Conservation (phyloP, 2,113 vertebrate genomes). For the Raphicerus campestris region DNA sequence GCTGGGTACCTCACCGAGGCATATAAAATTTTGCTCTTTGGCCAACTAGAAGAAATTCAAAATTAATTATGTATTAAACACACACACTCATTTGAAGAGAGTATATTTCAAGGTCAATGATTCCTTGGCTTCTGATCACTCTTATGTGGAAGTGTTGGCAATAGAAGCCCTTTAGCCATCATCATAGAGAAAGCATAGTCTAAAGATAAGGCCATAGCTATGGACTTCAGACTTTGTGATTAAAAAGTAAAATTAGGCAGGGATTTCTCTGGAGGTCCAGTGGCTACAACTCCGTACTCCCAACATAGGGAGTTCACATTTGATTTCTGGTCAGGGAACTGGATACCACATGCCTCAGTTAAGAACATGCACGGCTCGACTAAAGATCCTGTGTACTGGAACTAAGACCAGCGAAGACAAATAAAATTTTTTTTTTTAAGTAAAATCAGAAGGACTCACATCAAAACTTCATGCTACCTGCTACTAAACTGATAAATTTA, state of each 20-base stretch:
- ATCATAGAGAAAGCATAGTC: not conserved
- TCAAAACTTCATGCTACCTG: not conserved
- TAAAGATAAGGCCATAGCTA: not conserved
- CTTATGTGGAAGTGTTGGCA: not conserved
- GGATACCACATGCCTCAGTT: not conserved
- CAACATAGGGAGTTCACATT: not conserved
- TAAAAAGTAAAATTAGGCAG: not conserved
- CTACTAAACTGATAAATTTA: not conserved
- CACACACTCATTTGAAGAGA: not conserved
- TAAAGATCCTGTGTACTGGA: not conserved
- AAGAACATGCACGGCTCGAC: not conserved
- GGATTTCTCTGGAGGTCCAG: not conserved
- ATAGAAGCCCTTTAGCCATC: not conserved
- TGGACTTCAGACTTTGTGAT: not conserved
- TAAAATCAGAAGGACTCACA: not conserved
- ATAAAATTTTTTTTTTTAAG: not conserved
- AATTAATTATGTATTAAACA: not conserved
- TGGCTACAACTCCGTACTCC: accelerated
- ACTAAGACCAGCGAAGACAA: not conserved
- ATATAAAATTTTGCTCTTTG: not conserved
- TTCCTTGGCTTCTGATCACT: not conserved
- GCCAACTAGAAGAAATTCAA: not conserved
- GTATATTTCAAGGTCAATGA: not conserved
- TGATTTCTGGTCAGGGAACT: not conserved
- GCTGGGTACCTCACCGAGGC: not conserved